A percentile compares a stretch with the other conserved stretches of the same genome.
Evolutionary conservation across 2,888 invertebrate species (phyloP).

Genomic region (Antheraea yamamai): DNA sequence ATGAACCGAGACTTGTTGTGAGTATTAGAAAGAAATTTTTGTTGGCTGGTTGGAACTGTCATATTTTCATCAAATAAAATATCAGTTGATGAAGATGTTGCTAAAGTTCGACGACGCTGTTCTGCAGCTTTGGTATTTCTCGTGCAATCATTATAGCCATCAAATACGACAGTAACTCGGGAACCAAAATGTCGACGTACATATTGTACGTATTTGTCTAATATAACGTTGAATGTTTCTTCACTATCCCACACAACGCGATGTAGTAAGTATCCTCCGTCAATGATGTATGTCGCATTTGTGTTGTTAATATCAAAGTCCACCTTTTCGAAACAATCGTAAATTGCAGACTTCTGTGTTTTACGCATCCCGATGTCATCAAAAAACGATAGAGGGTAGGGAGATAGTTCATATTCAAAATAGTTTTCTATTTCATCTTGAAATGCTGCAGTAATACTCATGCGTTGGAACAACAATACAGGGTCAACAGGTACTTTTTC

Average conservation of each 20-base stretch:
- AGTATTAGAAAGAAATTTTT: constrained; percentile 39
- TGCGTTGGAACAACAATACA: constrained; percentile 47
- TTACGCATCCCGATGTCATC: constrained; percentile 38
- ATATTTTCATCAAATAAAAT: constrained; percentile 41
- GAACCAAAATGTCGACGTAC: constrained; percentile 33
- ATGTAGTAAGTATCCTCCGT: constrained; percentile 38
- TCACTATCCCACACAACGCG: constrained; percentile 26
- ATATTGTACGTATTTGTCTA: constrained; percentile 25
- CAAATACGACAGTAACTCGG: constrained; percentile 37
- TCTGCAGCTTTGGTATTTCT: constrained; percentile 40
- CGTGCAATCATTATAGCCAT: constrained; percentile 39
- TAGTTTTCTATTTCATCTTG: constrained; percentile 38
- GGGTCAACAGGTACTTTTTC: constrained; percentile 43
- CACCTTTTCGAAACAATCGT: constrained; percentile 36
- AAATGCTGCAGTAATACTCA: constrained; percentile 37
- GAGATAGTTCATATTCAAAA: constrained; percentile 38
- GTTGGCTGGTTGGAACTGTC: constrained; percentile 38
- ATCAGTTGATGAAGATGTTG: constrained; percentile 40
- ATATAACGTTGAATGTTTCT: constrained; percentile 22
- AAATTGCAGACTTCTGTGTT: constrained; percentile 35
- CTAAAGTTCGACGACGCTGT: constrained; percentile 35
- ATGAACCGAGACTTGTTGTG: constrained; percentile 48
- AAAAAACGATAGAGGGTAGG: constrained; percentile 36
- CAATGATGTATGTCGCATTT: constrained; percentile 36
- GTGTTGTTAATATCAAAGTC: constrained; percentile 30